Evolutionary conservation across 2,888 invertebrate genomes (phyloP), one percentile per base, ranked within the genome.

Genomic region (Dicycla oo): DNA sequence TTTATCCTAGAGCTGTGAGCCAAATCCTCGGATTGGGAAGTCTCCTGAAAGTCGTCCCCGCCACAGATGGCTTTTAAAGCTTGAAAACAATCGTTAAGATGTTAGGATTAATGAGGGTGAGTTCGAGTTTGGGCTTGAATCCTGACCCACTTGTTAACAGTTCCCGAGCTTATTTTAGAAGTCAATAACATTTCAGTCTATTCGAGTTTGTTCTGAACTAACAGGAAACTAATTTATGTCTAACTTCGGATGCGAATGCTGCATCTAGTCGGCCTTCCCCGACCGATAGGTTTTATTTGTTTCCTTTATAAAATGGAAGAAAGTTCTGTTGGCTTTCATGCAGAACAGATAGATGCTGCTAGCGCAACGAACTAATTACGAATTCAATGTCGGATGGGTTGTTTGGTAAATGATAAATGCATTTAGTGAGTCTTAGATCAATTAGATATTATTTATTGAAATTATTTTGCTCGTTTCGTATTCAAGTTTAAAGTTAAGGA

Each of bases 51-150:
- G 87, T 88, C 89, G 85, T 87, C 86, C 78, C 73, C 73, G 78
- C 92, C 91, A 82, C 93, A 92, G 92, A 93, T 93, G 91, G 91
- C 89, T 91, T 91, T 90, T 90, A 92, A 92, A 89, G 90, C 91
- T 92, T 89, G 90, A 89, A 91, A 93, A 92, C 92, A 92, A 92
- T 91, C 91, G 91, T 92, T 93, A 92, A 90, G 89, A 89, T 88
- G 85, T 86, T 69, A 81, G 88, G 91, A 92, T 91, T 92, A 92
- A 93, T 91, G 88, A 89, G 74, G 53, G 60, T 66, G 85, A 75
- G 69, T 81, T 82, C 65, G 79, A 88, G 83, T 87, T 86, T 85
- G 64, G 78, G 77, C 74, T 82, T 57, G 75, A 76, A 84, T 84
- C 64, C 79, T 65, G 78, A 76, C 78, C 82, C 75, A 85, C 83